A percentile compares a stretch with the other conserved stretches of the same genome.
Evolutionary conservation across 2,797 vertebrate species (phyloP).

Genomic region (Dipus sagitta): DNA sequence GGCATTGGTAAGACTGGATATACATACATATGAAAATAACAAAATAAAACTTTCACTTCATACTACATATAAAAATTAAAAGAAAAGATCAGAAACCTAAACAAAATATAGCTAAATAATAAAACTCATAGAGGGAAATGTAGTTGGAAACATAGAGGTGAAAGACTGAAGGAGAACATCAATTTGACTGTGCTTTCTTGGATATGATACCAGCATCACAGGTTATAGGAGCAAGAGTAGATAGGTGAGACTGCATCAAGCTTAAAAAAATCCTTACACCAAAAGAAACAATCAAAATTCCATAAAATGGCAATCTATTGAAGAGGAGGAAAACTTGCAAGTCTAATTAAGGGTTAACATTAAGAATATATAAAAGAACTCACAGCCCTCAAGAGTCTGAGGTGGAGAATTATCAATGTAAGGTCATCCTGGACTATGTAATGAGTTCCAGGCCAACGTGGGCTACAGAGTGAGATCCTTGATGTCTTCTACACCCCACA

Average conservation of each 20-base stretch:
- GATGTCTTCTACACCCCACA: neutral
- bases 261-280: neutral
- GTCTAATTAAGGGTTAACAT: neutral
- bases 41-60: neutral
- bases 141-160: neutral
- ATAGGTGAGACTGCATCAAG: neutral
- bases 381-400: too few relatives aligned
- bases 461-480: neutral
- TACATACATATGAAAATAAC: neutral
- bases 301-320: neutral
- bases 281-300: neutral
- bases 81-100: neutral
- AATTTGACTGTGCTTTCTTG: neutral
- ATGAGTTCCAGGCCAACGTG: neutral
- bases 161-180: neutral
- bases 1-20: neutral
- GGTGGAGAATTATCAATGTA: neutral
- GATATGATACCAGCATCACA: neutral
- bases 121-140: neutral
- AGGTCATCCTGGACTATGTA: neutral
- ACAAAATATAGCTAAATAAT: neutral
- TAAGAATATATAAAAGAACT: neutral
- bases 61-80: neutral
- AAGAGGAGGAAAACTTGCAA: neutral
- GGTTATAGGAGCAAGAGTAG: neutral